Base-by-base conservation (phyloP, 2,797 vertebrate species). In the Lagocephalus sceleratus region DNA sequence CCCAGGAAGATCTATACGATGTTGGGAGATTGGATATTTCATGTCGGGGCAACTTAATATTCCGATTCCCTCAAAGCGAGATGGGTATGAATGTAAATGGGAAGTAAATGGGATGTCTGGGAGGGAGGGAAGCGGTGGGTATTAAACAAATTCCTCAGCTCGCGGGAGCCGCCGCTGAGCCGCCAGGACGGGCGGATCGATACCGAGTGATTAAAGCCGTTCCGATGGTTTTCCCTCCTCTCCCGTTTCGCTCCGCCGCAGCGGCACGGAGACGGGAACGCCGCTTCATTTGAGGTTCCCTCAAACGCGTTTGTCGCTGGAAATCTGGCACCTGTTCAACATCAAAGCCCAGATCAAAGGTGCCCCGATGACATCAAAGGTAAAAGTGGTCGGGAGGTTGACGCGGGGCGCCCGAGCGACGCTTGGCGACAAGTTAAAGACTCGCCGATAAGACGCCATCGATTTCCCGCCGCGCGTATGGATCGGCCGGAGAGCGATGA, bases 81-180 rank as follows among this genome's bases (percentile, higher is more conserved):
- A 59, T 49, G 64, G 32, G 51, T 70, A 54, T 78, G 82, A 83
- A 84, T 84, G 76, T 73, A 85, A 79, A 88, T 77, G 55, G 77
- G 53, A 68, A 63, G 57, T 80, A 79, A 85, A 84, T 77, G 73
- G 70, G 63, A 60, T 78, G 45, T 82, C 84, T 77, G 66, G 50
- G 63, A 81, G 59, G 5, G n/a, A 46, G 39, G 66, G 61, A 73
- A 76, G 65, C 79, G 68, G 65, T 63, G 61, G 81, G 68, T 75
- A 79, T 86, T 73, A 80, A 78, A 67, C 62, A 54, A 85, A 79
- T 69, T 75, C 68, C 48, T 72, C 68, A 35, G 71, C 76, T 65
- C 60, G 75, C 71, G 52, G 57, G 2, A 20, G 70, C 58, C 73
- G 71, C 58, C 79, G 84, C 82, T 86, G 87, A 87, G 72, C 84